A percentile compares a stretch with the other conserved stretches of the same genome.
These are phyloP conservation scores for Hylia prasina DNA, from an alignment of 2,113 vertebrate genomes.

Conservation along the genomic window DNA sequence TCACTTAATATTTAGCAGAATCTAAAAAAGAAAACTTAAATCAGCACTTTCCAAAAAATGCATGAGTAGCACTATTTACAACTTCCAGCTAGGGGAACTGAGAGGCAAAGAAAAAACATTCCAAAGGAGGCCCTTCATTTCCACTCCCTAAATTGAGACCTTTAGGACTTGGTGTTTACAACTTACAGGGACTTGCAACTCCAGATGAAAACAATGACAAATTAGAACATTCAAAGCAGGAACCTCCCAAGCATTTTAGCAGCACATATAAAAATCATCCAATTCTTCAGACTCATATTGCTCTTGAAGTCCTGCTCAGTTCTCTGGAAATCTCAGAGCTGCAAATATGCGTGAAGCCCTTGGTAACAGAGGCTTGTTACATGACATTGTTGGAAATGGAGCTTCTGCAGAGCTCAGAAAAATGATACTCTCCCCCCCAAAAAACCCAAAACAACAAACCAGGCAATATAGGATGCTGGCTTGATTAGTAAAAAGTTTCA, in stretches of 20 bases:
- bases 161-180: background rate
- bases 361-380: background rate
- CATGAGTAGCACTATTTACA: conserved; percentile 21
- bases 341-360: background rate
- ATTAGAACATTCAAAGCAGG: background rate
- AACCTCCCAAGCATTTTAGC: background rate
- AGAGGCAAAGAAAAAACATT: conserved; percentile 31
- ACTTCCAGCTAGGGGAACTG: background rate
- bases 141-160: background rate
- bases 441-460: too few relatives aligned
- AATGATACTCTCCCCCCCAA: background rate
- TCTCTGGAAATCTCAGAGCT: background rate
- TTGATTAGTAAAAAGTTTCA: background rate
- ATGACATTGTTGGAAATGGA: background rate
- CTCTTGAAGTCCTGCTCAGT: background rate
- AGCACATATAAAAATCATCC: background rate
- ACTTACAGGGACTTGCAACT: background rate
- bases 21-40: conserved; percentile 8
- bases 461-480: background rate
- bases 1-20: conserved; percentile 12
- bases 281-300: background rate
- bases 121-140: conserved; percentile 22
- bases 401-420: background rate
- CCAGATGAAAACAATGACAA: background rate
- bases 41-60: background rate